Evolutionary conservation across 2,797 vertebrate genomes (phyloP).

Genomic region (Etheostoma perlongum): DNA sequence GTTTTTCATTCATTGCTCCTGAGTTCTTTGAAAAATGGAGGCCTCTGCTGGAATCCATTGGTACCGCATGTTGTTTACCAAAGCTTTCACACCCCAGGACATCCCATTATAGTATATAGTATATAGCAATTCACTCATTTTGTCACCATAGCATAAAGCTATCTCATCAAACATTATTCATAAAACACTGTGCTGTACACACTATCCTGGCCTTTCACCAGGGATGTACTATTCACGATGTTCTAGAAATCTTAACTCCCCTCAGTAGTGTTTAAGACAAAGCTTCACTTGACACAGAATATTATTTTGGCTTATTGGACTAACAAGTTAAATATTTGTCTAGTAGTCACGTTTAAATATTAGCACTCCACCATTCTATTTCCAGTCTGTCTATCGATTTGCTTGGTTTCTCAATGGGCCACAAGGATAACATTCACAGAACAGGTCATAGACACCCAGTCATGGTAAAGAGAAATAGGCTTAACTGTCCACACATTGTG

Average conservation of each 20-base stretch:
- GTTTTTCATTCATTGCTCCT: slow-evolving; percentile 49
- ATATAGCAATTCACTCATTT: slow-evolving; percentile 30
- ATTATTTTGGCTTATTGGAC: slow-evolving; percentile 30
- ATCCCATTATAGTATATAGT: slow-evolving; percentile 40
- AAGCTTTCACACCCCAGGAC: slow-evolving; percentile 29
- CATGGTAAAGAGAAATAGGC: slow-evolving; percentile 13
- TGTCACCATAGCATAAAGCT: slow-evolving; percentile 19
- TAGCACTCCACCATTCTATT: slow-evolving; percentile 61
- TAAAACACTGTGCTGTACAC: slow-evolving; percentile 15
- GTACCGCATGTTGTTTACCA: slow-evolving; percentile 85
- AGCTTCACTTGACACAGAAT: not conserved
- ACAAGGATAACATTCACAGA: slow-evolving; percentile 43
- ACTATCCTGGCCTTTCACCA: not conserved
- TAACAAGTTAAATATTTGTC: slow-evolving; percentile 37
- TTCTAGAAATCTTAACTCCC: not conserved
- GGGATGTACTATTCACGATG: not conserved
- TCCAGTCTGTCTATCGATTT: slow-evolving; percentile 62
- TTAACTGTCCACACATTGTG: slow-evolving; percentile 6
- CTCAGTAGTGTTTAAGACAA: not conserved
- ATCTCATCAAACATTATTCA: slow-evolving; percentile 21
- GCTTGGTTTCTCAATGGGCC: slow-evolving; percentile 40
- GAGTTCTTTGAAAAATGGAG: slow-evolving; percentile 58
- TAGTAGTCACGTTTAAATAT: slow-evolving; percentile 33
- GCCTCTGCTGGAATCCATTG: slow-evolving; percentile 75
- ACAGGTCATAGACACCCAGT: slow-evolving; percentile 43